Evolutionary conservation across 2,888 invertebrate species (phyloP), one percentile per base, ranked within the genome.

Genomic region (Machimus atricapillus): DNA sequence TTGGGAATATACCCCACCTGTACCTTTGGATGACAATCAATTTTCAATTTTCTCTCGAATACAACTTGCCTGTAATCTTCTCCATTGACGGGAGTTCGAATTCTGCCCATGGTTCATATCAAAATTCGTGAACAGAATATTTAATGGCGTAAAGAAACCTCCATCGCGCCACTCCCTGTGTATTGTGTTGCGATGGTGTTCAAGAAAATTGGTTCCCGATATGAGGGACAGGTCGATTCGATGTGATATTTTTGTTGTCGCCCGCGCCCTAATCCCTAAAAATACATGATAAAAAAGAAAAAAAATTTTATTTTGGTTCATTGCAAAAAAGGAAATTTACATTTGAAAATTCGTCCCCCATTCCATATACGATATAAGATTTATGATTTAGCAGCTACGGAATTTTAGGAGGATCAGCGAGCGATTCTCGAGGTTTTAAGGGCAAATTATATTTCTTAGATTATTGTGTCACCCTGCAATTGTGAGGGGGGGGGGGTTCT

Each of bases 101-200:
- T 85, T 85, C 85, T 74, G 85, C 76, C 85, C 85, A 85, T 85
- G 85, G 85, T 76, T 85, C 85, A 85, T 85, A 85, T 85, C 76
- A 85, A 76, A 85, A 73, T 37, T 85, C 85, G 85, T 85, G 85
- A 34, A 31, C 85, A 27, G 85, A 85, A 85, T 85, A 85, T 74
- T 74, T 85, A 85, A 85, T 85, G 76, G 66, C 27, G 19, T 2
- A 19, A 66, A 66, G 66, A 27, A 66, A 66, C 66, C 66, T 12
- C 27, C 66, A 66, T 19, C 66, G 27, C 27, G 52, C 5, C n/a
- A 12, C 1, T 1, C 7, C 14, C 37, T 40, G 27, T 66, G 40
- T 27, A 76, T 58, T 46, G 46, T 43, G 74, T 31, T 76, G 66
- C n/a, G 34, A 74, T 31, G 74, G 46, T 46, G 46, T 85, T 74